These are phyloP conservation scores for Ferdinandea cuprea DNA, from an alignment of 2,888 invertebrate species.

Conservation along the genomic window DNA sequence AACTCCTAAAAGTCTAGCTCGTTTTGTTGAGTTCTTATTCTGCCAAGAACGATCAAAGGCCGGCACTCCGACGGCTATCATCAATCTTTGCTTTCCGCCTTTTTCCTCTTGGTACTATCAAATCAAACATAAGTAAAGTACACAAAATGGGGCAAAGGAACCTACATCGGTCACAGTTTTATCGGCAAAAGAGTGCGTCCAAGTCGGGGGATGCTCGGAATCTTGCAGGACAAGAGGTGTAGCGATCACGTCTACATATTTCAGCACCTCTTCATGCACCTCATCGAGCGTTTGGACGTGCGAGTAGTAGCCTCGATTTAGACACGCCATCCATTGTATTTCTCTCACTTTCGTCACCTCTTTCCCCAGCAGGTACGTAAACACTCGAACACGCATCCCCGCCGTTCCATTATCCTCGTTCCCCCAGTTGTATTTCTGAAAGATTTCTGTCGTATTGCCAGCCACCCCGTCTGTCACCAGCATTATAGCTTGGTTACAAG, in stretches of 20 bases:
- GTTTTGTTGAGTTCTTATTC: slow-evolving; percentile 79
- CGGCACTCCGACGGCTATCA: slow-evolving; percentile 96
- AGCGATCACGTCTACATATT: slow-evolving; percentile 97
- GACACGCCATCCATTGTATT: slow-evolving; percentile 97
- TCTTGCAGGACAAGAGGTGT: slow-evolving; percentile 91
- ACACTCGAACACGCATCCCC: slow-evolving; percentile 93
- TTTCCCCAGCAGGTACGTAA: slow-evolving; percentile 97
- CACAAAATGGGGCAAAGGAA: too few species aligned
- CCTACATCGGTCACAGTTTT: slow-evolving; percentile 86
- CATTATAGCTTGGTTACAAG: slow-evolving; percentile 98
- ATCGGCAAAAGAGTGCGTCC: slow-evolving; percentile 98
- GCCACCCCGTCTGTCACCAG: slow-evolving; percentile 97
- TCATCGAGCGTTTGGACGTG: slow-evolving; percentile 98
- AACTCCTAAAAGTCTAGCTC: slow-evolving; percentile 94
- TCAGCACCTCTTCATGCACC: slow-evolving; percentile 96
- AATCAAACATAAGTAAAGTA: too few species aligned
- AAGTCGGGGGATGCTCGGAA: slow-evolving; percentile 91
- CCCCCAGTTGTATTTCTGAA: slow-evolving; percentile 91
- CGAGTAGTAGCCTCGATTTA: slow-evolving; percentile 96
- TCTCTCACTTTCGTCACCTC: slow-evolving; percentile 95
- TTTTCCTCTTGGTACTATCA: slow-evolving; percentile 78
- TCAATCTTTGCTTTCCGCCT: slow-evolving; percentile 84
- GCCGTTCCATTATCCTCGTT: slow-evolving; percentile 86
- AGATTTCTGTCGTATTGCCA: slow-evolving; percentile 93
- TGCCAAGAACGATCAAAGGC: slow-evolving; percentile 91